These are phyloP conservation scores for Cephalopholis sonnerati DNA, from an alignment of 2,113 vertebrate species.

Conservation along the genomic window DNA sequence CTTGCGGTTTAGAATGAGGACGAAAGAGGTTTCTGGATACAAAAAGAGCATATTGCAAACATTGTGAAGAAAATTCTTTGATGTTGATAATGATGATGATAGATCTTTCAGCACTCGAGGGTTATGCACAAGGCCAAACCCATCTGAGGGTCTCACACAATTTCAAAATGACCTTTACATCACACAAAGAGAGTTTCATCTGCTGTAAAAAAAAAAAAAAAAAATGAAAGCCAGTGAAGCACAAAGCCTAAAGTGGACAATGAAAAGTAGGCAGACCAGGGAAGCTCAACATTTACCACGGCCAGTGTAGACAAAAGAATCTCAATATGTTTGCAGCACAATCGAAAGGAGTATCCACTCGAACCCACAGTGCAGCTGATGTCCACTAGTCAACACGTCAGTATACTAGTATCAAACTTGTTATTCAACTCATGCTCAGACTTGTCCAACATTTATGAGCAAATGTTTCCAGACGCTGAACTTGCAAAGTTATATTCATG, in stretches of 20 bases:
- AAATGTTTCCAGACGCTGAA: conserved; percentile 51
- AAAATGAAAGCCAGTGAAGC: conserved; percentile 7
- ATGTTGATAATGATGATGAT: conserved; percentile 44
- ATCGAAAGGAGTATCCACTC: background rate
- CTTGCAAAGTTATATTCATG: conserved; percentile 47
- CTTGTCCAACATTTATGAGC: conserved; percentile 27
- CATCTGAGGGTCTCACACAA: conserved; percentile 38
- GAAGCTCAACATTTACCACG: background rate
- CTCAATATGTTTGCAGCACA: conserved; percentile 10
- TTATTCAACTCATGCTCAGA: conserved; percentile 37
- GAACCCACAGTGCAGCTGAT: background rate
- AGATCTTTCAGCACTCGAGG: conserved; percentile 40
- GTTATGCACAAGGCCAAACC: conserved; percentile 51
- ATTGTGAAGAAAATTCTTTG: conserved; percentile 31
- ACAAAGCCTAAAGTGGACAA: conserved; percentile 17
- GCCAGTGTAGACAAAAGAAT: background rate
- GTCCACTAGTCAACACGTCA: background rate
- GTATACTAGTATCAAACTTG: no score
- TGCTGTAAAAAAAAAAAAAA: conserved; percentile 4
- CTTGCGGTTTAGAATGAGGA: background rate
- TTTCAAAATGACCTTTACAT: conserved; percentile 57
- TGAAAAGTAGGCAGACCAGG: conserved; percentile 18
- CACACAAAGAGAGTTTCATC: conserved; percentile 42
- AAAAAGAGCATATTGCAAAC: conserved; percentile 32
- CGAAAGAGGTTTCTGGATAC: conserved; percentile 8